Evolutionary conservation across 2,888 invertebrate genomes (phyloP).

Genomic region (Cyrtodaria siliqua): DNA sequence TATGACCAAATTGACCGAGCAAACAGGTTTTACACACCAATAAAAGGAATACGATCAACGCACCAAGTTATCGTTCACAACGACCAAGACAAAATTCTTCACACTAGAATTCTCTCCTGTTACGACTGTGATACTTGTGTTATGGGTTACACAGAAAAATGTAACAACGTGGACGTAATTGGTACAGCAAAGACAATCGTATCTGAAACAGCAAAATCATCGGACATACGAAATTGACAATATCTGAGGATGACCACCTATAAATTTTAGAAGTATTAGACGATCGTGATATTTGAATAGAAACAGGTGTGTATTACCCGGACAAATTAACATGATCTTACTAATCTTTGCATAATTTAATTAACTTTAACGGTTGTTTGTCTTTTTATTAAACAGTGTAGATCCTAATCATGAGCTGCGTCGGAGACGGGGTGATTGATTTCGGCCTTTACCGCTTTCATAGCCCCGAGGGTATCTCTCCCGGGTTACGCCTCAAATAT

Average conservation of each 20-base stretch:
- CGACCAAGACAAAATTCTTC: not conserved
- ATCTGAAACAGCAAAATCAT: constrained; percentile 4
- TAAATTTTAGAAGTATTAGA: constrained; percentile 3
- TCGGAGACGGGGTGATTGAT: no score
- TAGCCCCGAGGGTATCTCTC: no score
- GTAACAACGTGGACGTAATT: no score
- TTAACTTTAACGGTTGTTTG: no score
- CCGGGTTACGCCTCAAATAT: no score
- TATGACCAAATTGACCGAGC: constrained; percentile 10
- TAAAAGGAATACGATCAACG: constrained; percentile 2
- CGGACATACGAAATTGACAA: not conserved
- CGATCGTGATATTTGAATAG: no score
- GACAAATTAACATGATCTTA: no score
- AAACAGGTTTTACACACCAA: not conserved
- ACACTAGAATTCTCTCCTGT: not conserved
- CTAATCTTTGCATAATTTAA: no score
- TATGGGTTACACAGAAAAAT: not conserved
- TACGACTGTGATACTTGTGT: not conserved
- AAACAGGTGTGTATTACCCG: no score
- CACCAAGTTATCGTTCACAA: constrained; percentile 1
- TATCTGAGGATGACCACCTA: constrained; percentile 2
- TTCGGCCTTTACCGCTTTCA: no score
- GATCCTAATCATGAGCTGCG: no score
- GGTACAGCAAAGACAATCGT: constrained; percentile 4
- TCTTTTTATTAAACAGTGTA: no score